Evolutionary conservation across 2,113 vertebrate genomes (phyloP).

Genomic region (Pithys albifrons): DNA sequence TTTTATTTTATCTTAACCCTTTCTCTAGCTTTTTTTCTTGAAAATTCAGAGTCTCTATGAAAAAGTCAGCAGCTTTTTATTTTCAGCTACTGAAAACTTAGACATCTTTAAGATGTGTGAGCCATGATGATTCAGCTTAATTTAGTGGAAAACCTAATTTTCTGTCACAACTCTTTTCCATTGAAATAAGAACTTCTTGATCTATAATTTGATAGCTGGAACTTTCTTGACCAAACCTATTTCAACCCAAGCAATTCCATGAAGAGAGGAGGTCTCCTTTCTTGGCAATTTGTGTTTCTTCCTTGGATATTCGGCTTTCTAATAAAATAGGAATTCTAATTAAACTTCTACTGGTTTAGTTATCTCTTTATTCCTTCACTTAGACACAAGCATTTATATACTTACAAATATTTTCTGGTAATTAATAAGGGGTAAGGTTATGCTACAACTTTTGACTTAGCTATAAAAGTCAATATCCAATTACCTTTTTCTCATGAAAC

Average conservation of each 20-base stretch:
- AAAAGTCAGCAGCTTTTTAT: neutral
- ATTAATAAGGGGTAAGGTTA: neutral
- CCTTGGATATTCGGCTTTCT: neutral
- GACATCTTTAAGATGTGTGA: neutral
- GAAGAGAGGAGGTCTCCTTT: neutral
- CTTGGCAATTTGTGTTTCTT: neutral
- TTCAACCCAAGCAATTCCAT: neutral
- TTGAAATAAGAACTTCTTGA: neutral
- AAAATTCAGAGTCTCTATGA: neutral
- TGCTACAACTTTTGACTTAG: neutral
- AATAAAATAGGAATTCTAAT: neutral
- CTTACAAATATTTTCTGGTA: neutral
- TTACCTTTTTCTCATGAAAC: neutral
- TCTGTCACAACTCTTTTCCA: neutral
- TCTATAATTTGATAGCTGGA: neutral
- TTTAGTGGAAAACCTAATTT: neutral
- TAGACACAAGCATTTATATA: neutral
- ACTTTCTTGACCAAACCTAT: neutral
- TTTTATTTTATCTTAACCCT: neutral
- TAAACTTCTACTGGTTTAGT: neutral
- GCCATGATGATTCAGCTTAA: neutral
- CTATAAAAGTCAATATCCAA: neutral
- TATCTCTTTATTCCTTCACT: neutral
- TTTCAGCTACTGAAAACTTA: neutral
- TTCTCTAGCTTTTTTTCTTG: neutral